Evolutionary conservation across 2,113 vertebrate species (phyloP), one percentile per base, ranked within the genome.

Genomic region (Gallinago jamesoni): DNA sequence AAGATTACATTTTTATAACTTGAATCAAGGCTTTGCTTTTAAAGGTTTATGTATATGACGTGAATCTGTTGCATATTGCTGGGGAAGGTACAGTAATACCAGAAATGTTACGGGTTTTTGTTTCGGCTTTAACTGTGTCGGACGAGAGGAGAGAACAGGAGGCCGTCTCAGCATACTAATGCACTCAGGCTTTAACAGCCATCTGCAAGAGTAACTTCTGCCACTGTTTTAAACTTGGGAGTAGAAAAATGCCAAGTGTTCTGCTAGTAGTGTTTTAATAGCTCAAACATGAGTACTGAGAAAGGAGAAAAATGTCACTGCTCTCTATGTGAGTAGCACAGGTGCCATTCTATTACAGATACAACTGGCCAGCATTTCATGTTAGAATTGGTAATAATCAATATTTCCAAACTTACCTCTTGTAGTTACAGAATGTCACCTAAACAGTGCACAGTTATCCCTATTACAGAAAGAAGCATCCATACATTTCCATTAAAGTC

Each of bases 391-490:
- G 15, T 94, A 59, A 84, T 48, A 86, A 27, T 60, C 62, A 82
- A 0, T 97, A 70, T 93, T 89, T 96, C 89, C 92, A 84, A 94
- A 80, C 47, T 93, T 93, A 95, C 84, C 85, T 97, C 84, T 89
- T 92, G 0, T 30, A 86, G 59, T 80, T 92, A 53, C 64, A 87
- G 88, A 91, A 11, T 48, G 60, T 93, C 63, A 77, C n/a, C 82
- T 91, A 33, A 87, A 55, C 60, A 83, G 31, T 83, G 62, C 87
- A 47, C 35, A 67, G 37, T 66, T 92, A 35, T 41, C 91, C 74
- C 87, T 96, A 25, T 81, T 81, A 52, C 69, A 80, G 47, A 52
- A 74, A 74, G 73, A 92, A 69, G 12, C 50, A 87, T 75, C 80
- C 62, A 14, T 55, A 66, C 50, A 14, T 90, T 96, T 95, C 91